phyloP scores from a whole-genome alignment of 2,888 invertebrate species.

The Xestia xanthographa region DNA sequence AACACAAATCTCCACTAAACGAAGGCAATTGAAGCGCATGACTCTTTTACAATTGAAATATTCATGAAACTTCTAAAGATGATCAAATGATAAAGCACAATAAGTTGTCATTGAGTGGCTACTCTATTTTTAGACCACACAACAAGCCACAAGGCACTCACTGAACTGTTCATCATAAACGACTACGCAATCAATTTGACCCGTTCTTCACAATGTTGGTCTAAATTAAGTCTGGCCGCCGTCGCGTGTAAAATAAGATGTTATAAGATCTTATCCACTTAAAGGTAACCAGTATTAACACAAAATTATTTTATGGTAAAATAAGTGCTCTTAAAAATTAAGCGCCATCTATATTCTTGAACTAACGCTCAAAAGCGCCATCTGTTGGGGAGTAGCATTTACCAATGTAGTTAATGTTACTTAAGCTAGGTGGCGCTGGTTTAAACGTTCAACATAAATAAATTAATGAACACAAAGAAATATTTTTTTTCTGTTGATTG shows the following conservation, averaged over 20 bases:
- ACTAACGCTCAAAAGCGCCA: constrained; percentile 68
- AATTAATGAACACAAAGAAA: no score
- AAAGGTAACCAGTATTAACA: constrained; percentile 6
- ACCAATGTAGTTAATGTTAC: neutral
- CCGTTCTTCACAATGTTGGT: constrained; percentile 79
- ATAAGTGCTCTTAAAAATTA: neutral
- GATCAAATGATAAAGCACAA: constrained; percentile 73
- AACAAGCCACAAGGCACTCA: constrained; percentile 74
- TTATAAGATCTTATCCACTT: constrained; percentile 15
- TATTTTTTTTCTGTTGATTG: neutral
- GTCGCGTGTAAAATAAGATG: constrained; percentile 5
- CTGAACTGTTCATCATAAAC: constrained; percentile 76
- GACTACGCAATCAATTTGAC: constrained; percentile 87
- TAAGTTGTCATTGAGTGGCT: constrained; percentile 78
- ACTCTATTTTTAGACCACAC: constrained; percentile 85
- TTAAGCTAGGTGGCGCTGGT: constrained; percentile 66
- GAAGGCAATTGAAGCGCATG: constrained; percentile 64
- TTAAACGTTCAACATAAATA: neutral
- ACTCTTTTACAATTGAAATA: constrained; percentile 67
- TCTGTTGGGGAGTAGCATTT: constrained; percentile 78
- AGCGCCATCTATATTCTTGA: constrained; percentile 61
- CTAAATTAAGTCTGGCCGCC: constrained; percentile 50
- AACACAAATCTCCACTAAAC: constrained; percentile 47
- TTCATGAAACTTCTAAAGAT: constrained; percentile 69
- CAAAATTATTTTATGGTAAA: neutral